These are phyloP conservation scores for Oegoconia quadripuncta DNA, from an alignment of 2,888 invertebrate genomes.

Conservation along the genomic window DNA sequence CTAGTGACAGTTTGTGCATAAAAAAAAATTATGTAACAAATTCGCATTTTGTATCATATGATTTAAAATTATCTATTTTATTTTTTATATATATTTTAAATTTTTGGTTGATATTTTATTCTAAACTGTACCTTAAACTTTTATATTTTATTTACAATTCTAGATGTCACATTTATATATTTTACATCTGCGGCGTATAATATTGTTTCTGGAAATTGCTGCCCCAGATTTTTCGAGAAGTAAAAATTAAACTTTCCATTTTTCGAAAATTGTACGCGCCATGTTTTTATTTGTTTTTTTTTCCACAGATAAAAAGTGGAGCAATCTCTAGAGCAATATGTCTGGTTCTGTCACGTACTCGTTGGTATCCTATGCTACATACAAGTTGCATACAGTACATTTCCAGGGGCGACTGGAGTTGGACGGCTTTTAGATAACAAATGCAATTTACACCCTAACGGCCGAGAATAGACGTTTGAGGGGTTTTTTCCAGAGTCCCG, in stretches of 20 bases:
- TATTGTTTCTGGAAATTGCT: constrained; percentile 23
- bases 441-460: constrained; percentile 55
- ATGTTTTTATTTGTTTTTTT: neutral
- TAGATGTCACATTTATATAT: neutral
- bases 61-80: no score
- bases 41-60: no score
- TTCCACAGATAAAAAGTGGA: no score
- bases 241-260: constrained; percentile 17
- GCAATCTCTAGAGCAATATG: neutral
- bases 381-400: neutral
- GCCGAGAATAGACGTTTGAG: neutral
- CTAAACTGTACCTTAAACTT: no score
- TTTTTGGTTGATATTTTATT: no score
- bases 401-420: constrained; percentile 34
- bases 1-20: no score
- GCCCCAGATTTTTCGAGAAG: constrained; percentile 22
- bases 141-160: no score
- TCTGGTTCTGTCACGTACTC: neutral
- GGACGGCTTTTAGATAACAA: constrained; percentile 51
- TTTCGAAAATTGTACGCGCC: constrained; percentile 8
- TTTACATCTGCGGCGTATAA: constrained; percentile 13
- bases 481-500: neutral
- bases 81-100: no score
- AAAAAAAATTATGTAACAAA: no score
- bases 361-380: no score